Evolutionary conservation across 2,888 invertebrate species (phyloP).

Genomic region (Leptopterna dolabrata): DNA sequence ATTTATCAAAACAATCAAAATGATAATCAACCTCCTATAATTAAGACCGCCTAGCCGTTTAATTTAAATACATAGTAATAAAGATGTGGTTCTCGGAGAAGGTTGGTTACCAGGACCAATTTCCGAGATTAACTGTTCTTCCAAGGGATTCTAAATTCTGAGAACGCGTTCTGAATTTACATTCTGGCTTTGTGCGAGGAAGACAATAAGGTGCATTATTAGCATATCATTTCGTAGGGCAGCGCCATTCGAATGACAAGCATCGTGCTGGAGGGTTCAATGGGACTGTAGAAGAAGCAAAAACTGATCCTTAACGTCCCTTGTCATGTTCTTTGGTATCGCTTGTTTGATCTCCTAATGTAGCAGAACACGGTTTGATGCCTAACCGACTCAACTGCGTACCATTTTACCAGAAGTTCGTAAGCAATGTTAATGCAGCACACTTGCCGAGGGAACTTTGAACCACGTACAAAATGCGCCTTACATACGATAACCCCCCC

Average conservation of each 20-base stretch:
- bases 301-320: neutral
- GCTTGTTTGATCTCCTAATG: conserved; percentile 11
- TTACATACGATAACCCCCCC: too few species aligned
- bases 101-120: neutral
- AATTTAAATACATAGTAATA: neutral
- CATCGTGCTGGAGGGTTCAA: neutral
- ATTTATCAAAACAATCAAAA: neutral
- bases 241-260: conserved; percentile 20
- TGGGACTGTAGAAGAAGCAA: neutral
- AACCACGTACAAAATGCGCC: too few species aligned
- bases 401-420: too few species aligned
- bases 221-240: conserved; percentile 14
- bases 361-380: neutral
- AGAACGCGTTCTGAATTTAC: conserved; percentile 29
- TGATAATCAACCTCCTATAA: neutral
- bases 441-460: too few species aligned
- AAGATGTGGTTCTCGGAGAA: neutral
- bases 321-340: neutral
- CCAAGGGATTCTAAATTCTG: neutral
- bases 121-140: conserved; percentile 13
- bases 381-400: neutral
- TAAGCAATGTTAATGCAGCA: too few species aligned
- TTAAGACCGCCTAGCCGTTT: neutral
- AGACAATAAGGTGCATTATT: conserved; percentile 40
- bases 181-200: conserved; percentile 29